These are phyloP conservation scores for Papilio machaon DNA, from an alignment of 1,140 invertebrate genomes.

Conservation along the genomic window DNA sequence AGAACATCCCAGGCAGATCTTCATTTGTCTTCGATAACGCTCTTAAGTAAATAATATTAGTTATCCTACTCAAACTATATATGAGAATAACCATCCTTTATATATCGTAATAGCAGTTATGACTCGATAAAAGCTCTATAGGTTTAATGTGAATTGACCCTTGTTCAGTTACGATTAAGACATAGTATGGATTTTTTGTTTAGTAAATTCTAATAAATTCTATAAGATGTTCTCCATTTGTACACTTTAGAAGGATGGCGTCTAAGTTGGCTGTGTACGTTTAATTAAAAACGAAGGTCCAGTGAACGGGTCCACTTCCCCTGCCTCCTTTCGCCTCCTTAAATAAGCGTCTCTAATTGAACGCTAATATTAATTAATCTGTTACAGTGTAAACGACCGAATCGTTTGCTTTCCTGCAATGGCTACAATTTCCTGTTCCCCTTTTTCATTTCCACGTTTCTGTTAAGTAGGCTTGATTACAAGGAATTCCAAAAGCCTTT, in stretches of 20 bases:
- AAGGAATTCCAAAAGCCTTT: background rate
- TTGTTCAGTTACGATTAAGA: background rate
- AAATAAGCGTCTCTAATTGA: constrained; percentile 72
- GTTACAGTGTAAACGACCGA: constrained; percentile 56
- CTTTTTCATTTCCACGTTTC: constrained; percentile 6
- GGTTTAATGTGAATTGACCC: background rate
- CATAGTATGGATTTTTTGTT: background rate
- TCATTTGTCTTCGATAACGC: background rate
- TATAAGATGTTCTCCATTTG: background rate
- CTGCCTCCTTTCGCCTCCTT: constrained; percentile 48
- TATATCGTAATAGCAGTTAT: background rate
- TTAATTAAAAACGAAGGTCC: constrained; percentile 74
- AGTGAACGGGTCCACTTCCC: constrained; percentile 48
- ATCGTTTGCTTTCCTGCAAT: constrained; percentile 55
- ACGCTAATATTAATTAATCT: constrained; percentile 72
- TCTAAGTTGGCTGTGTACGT: constrained; percentile 40
- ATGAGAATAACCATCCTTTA: background rate
- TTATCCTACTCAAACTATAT: background rate
- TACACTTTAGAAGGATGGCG: background rate
- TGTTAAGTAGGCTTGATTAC: background rate
- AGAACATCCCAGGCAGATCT: background rate
- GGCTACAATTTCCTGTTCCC: constrained; percentile 40
- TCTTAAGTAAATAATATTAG: background rate
- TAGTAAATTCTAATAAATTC: constrained; percentile 3
- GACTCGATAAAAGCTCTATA: background rate